Base-by-base conservation (phyloP, 2,888 invertebrate genomes). In the Embidobia sp. region DNA sequence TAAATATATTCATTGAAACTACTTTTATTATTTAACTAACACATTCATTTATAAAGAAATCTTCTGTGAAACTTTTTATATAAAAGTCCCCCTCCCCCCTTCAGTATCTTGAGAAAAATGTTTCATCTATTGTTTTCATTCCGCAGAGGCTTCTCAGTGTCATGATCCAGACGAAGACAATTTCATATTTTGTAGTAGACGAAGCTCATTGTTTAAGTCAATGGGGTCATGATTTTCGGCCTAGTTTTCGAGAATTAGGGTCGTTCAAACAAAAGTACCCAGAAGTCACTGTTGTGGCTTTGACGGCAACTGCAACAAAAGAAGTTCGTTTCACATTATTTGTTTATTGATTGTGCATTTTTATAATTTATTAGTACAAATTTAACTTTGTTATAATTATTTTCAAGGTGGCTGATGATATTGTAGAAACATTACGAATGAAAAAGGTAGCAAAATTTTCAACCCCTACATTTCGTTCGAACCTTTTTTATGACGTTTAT, bases 181-280 rank as follows among this genome's bases (percentile, higher is more conserved):
- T 99, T 2, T 94, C 95, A 0, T 97, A 96, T 89, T 93, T 99
- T 83, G 95, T 98, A 15, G 95, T 99, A 7, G 99, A 99, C 90
- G 99, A 99, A 91, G 98, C 98, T 1, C 98, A 98, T 90, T 98
- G 98, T 91, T 97, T 99, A 0, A 98, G 97, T 84, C 96, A 99
- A 85, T 99, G 99, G 99, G 99, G 99, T 0, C 99, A 99, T 90
- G 98, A 99, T 90, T 99, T 99, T 89, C 92, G 98, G 4, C 97
- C 97, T 0, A 97, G 97, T 89, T 99, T 98, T 89, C 91, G 98
- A 15, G 96, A 97, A 89, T 90, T 99, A 16, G 97, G 98, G 0
- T 86, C 90, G 6, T 90, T 96, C 37, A 91, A 94, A 59, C 91
- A 92, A 59, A 92, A 97, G 70, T 86, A 84, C 48, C 90, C 91